Evolutionary conservation across 1,140 invertebrate species (phyloP), one percentile per base, ranked within the genome.

Genomic region (Sarcophaga peregrina): DNA sequence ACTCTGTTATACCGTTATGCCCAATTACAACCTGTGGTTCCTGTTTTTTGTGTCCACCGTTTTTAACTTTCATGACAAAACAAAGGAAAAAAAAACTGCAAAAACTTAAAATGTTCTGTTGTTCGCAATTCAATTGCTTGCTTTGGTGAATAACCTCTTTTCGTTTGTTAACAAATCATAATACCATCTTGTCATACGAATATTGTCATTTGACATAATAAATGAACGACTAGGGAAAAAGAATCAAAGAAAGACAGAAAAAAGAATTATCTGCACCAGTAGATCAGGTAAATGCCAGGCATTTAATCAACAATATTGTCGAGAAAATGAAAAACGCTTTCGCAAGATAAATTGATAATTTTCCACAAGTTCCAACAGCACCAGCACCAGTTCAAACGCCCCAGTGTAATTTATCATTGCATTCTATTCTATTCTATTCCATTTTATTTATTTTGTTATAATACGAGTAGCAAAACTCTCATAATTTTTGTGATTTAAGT

Each of bases 281-380:
- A 68, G 62, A 17, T 68, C 62, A 68, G 6, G 62, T 68, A 68
- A 68, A 68, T 68, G 17, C 62, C 25, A 20, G n/a, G n/a, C 17
- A 68, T n/a, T 68, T 68, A 68, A 68, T 68, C 62, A 68, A 68
- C 17, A 68, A 62, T 1, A 62, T n/a, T 58, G 13, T n/a, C n/a
- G 54, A n/a, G n/a, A n/a, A n/a, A 58, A 58, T 58, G 4, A 58
- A 58, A n/a, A 58, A 58, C n/a, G 54, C 15, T n/a, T 37, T 58
- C 6, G 13, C 7, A 58, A 15, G 54, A 58, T 78, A 78, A 78
- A 50, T 78, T 78, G 50, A 52, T 50, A 78, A 78, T 78, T 78
- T 78, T 52, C 75, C 50, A 52, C 75, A 78, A n/a, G 75, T 78
- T 78, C 50, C 75, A n/a, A 78, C 62, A 17, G 37, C 62, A 25